Percentiles rank a stretch among this genome's conserved stretches.
Evolutionary conservation across 1,140 invertebrate genomes (phyloP).

Genomic region (Harlomillsia oculata): DNA sequence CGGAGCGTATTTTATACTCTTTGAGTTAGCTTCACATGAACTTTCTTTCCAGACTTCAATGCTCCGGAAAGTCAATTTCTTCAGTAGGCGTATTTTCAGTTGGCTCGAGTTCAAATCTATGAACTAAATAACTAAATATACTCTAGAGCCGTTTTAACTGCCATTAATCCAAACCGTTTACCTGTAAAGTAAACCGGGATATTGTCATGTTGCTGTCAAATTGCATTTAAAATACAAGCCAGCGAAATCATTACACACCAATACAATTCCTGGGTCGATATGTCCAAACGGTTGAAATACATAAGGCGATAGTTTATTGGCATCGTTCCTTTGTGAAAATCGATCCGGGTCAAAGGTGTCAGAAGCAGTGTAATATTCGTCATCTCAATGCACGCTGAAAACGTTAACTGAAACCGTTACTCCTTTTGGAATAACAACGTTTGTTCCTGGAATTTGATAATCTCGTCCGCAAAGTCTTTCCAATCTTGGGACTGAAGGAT

Average conservation of each 20-base stretch:
- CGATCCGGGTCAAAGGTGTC: conserved; percentile 49
- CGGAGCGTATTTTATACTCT: too few species aligned
- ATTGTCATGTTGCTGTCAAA: too few species aligned
- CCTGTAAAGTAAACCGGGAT: background rate
- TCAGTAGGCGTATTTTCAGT: conserved; percentile 10
- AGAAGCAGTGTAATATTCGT: conserved; percentile 38
- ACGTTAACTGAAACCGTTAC: conserved; percentile 24
- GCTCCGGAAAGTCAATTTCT: too few species aligned
- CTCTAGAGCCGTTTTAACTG: conserved; percentile 9
- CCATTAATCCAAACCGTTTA: conserved; percentile 21
- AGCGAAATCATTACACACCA: too few species aligned
- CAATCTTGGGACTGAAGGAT: conserved; percentile 23
- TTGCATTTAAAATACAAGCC: too few species aligned
- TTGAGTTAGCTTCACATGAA: too few species aligned
- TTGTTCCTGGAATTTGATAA: conserved; percentile 5
- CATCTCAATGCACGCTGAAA: conserved; percentile 43
- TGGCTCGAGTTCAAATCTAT: conserved; percentile 5
- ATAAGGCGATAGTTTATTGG: conserved; percentile 38
- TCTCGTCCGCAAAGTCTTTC: background rate
- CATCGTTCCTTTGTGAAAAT: conserved; percentile 43
- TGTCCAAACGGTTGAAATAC: conserved; percentile 49
- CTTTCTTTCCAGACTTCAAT: too few species aligned
- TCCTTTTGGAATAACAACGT: conserved; percentile 26
- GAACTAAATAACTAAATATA: background rate
- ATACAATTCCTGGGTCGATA: conserved; percentile 50